These are phyloP conservation scores for Coptotermes formosanus DNA, from an alignment of 1,140 invertebrate species.

Conservation along the genomic window DNA sequence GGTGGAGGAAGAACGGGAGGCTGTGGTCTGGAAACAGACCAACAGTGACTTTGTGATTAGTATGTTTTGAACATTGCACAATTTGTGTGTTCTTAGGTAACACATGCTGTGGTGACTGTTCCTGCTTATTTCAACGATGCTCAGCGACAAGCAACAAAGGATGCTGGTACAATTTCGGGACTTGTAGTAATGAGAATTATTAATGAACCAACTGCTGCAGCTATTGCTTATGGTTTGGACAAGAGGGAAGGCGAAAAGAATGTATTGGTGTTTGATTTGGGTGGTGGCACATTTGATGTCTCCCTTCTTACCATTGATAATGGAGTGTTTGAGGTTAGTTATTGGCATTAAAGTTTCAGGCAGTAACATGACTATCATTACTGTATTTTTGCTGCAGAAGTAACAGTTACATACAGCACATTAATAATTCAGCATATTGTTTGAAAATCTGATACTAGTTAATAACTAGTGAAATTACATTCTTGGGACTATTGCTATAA, in stretches of 20 bases:
- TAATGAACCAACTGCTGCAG: conserved; percentile 99
- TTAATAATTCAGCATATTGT: too few species aligned
- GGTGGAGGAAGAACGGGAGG: too few species aligned
- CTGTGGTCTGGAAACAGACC: too few species aligned
- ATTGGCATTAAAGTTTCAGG: neutral
- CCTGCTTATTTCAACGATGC: conserved; percentile 99
- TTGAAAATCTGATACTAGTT: too few species aligned
- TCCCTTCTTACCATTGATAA: conserved; percentile 98
- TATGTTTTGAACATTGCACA: too few species aligned
- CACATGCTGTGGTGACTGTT: conserved; percentile 98
- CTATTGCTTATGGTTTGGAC: conserved; percentile 99
- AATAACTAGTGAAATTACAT: too few species aligned
- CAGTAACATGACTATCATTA: neutral
- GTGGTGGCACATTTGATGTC: conserved; percentile 99
- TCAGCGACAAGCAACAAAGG: conserved; percentile 95
- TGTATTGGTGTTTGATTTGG: conserved; percentile 98
- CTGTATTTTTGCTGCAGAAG: too few species aligned
- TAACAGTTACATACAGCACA: too few species aligned
- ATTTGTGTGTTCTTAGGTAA: conserved; percentile 58
- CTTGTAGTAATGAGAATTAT: conserved; percentile 98
- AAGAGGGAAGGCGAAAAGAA: conserved; percentile 96
- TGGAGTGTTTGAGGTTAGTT: conserved; percentile 63
- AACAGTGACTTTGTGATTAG: too few species aligned
- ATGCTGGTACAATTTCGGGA: conserved; percentile 86
- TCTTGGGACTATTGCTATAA: too few species aligned